Evolutionary conservation across 2,113 vertebrate species (phyloP), one percentile per base, ranked within the genome.

Genomic region (Nyctereutes procyonoides): DNA sequence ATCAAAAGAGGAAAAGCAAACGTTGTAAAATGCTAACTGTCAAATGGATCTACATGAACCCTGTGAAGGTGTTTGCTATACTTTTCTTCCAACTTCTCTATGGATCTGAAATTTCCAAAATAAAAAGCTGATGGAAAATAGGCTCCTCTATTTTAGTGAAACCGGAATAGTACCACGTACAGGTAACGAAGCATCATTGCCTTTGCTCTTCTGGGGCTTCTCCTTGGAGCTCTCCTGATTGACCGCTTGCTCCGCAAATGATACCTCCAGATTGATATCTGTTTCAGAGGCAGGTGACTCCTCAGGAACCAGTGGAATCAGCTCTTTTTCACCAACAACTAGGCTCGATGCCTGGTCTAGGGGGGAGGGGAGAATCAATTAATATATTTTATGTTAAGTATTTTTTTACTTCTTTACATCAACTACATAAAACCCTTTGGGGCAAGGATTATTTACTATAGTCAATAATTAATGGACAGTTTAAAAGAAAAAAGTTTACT

Each of bases 201-300:
- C 96, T 97, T 98, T 98, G 77, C n/a, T 96, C 97, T 79, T 98
- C 77, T 93, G 98, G 56, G 38, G 92, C 81, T 81, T 98, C 96
- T 98, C 98, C 97, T 94, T 98, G 95, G 98, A 95, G 92, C 83
- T 98, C 14, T 99, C 99, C 97, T 99, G 98, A 97, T 97, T 98
- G 97, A 99, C 98, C 3, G 99, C 99, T 98, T 99, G 99, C 93
- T 99, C 99, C 8, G 99, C 99, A 98, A 99, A 99, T 0, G 99
- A 98, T 95, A 99, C 99, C 89, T 99, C 99, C 85, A 99, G 98
- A 96, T 99, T 99, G 94, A 99, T 99, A 80, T 99, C 99, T 0
- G 99, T 99, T 98, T 99, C 99, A 0, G 88, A 96, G 90, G 98
- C 77, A 0, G 88, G 95, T 22, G 81, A 1, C 13, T 99, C 98